Percentiles rank a stretch among this genome's conserved stretches.
Evolutionary conservation across 1,140 invertebrate species (phyloP).

Genomic region (Wasmannia auropunctata): DNA sequence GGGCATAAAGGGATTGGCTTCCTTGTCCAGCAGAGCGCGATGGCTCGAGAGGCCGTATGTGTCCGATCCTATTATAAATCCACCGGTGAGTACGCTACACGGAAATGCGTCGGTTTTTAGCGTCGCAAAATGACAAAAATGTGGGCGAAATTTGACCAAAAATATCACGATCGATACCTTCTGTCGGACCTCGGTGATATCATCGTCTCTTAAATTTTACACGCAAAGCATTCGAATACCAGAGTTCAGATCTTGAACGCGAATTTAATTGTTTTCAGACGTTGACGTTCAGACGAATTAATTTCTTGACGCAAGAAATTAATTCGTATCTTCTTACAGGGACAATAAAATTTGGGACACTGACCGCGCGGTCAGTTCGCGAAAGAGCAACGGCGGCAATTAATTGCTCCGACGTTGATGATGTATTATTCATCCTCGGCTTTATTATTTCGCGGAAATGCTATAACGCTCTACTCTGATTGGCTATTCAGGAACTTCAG

Average conservation of each 20-base stretch:
- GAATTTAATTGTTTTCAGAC: constrained; percentile 13
- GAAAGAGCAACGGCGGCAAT: constrained; percentile 12
- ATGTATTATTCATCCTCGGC: constrained; percentile 57
- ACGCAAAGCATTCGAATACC: constrained; percentile 10
- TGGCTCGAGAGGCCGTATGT: constrained; percentile 73
- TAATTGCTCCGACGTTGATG: constrained; percentile 31
- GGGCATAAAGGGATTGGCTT: constrained; percentile 68
- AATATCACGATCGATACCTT: constrained; percentile 14
- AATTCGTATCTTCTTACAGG: not conserved
- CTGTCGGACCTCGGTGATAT: not conserved
- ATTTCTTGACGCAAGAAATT: not conserved
- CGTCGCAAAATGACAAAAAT: constrained; percentile 5
- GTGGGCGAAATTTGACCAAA: not conserved
- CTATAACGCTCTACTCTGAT: constrained; percentile 38
- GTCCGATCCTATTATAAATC: constrained; percentile 76
- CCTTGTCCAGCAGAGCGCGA: constrained; percentile 52
- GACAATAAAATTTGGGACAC: not conserved
- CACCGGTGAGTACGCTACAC: constrained; percentile 60
- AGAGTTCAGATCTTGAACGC: not conserved
- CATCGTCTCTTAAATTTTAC: constrained; percentile 5
- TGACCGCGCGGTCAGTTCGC: not conserved
- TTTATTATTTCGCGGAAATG: constrained; percentile 54
- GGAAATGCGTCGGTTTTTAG: not conserved
- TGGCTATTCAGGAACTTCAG: constrained; percentile 36
- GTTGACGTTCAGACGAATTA: not conserved